phyloP scores from a whole-genome alignment of 2,797 vertebrate species.

The Oophaga sylvatica region DNA sequence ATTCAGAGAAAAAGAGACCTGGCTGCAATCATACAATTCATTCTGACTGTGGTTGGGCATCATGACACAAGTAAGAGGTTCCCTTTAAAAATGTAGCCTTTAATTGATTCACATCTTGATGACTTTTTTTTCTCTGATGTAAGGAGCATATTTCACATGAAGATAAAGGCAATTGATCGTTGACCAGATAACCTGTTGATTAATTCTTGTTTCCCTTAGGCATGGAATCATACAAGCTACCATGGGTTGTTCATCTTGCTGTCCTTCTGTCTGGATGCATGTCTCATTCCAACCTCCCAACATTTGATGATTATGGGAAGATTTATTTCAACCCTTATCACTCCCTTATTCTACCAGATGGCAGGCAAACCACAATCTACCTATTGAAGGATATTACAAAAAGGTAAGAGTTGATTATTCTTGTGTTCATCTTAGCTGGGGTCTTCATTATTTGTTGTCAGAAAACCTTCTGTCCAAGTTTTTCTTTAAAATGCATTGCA shows the following conservation, averaged over 20 bases:
- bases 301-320: conserved; percentile 61
- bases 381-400: conserved; percentile 83
- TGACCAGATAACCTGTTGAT: not conserved
- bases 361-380: conserved; percentile 79
- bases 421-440: not conserved
- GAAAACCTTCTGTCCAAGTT: not conserved
- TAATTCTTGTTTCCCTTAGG: not conserved
- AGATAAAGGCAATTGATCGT: not conserved
- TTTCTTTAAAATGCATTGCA: too few relatives aligned
- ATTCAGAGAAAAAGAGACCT: too few relatives aligned
- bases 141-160: not conserved
- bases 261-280: conserved; percentile 49
- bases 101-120: too few relatives aligned
- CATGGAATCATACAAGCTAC: conserved; percentile 6
- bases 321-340: conserved; percentile 74
- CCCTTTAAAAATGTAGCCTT: too few relatives aligned
- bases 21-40: too few relatives aligned
- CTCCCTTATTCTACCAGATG: conserved; percentile 79
- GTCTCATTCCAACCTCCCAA: conserved; percentile 58
- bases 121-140: too few relatives aligned
- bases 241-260: conserved; percentile 47
- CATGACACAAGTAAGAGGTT: too few relatives aligned
- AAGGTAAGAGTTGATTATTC: conserved; percentile 74
- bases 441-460: not conserved
- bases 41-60: too few relatives aligned